Evolutionary conservation across 2,797 vertebrate genomes (phyloP).

Genomic region (Chromobotia macracanthus): DNA sequence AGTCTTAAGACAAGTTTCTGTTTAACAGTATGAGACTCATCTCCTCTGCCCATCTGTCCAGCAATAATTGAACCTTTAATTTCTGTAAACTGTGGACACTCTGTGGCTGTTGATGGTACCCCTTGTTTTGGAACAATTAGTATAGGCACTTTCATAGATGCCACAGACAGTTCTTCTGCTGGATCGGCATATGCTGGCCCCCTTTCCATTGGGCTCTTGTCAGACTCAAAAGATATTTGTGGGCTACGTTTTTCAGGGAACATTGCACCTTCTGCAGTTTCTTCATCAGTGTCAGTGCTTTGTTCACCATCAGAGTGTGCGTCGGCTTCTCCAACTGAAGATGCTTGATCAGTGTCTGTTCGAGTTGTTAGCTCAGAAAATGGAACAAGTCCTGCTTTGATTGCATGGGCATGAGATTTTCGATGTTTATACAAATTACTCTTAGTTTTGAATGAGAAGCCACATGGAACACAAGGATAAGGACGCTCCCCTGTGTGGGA

Average conservation of each 20-base stretch:
- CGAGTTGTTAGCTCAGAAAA: slow-evolving; percentile 91
- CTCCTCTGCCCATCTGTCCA: slow-evolving; percentile 80
- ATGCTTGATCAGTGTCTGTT: slow-evolving; percentile 87
- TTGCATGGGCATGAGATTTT: slow-evolving; percentile 97
- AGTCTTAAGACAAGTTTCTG: slow-evolving; percentile 90
- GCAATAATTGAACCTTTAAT: slow-evolving; percentile 80
- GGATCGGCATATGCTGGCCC: slow-evolving; percentile 78
- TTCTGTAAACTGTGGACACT: slow-evolving; percentile 84
- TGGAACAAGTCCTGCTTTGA: slow-evolving; percentile 95
- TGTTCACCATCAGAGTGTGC: slow-evolving; percentile 96
- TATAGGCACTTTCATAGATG: slow-evolving; percentile 96
- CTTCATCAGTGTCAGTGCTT: slow-evolving; percentile 98
- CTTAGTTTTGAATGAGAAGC: slow-evolving; percentile 99
- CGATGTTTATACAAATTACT: slow-evolving; percentile 99
- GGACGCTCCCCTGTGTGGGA: slow-evolving; percentile 97
- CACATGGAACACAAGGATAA: slow-evolving; percentile 94
- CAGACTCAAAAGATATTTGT: slow-evolving; percentile 74
- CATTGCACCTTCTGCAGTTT: slow-evolving; percentile 84
- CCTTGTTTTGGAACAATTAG: slow-evolving; percentile 89
- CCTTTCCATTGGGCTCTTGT: slow-evolving; percentile 73
- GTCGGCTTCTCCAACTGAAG: slow-evolving; percentile 88
- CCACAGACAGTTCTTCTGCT: slow-evolving; percentile 86
- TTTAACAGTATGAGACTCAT: slow-evolving; percentile 90
- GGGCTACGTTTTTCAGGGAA: slow-evolving; percentile 85
- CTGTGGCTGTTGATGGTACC: slow-evolving; percentile 80